Conservation (phyloP, 92 coral and sea anemone genomes). For the Meandrina meandrites region DNA sequence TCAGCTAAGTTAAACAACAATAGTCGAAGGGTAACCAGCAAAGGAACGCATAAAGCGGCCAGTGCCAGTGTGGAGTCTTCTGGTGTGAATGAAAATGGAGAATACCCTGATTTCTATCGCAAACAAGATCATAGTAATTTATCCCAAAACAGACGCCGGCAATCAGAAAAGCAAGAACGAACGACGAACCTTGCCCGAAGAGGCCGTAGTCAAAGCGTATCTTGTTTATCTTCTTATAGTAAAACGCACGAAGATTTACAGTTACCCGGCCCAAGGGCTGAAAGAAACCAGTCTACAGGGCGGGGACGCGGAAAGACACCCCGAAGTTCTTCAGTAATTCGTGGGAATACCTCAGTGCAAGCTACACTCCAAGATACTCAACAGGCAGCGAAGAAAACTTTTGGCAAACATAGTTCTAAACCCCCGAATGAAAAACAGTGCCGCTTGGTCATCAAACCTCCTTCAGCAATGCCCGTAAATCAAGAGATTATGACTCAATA, state of each 20-base stretch:
- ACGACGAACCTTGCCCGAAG: too few species aligned
- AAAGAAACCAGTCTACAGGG: too few species aligned
- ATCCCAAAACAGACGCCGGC: too few species aligned
- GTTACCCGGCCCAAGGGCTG: too few species aligned
- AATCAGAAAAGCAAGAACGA: too few species aligned
- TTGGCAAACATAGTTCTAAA: neutral
- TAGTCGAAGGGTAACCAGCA: neutral
- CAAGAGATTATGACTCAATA: constrained; percentile 8
- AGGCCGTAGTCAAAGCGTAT: too few species aligned
- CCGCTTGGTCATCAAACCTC: constrained; percentile 20
- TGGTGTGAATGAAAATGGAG: neutral
- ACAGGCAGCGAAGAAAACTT: neutral
- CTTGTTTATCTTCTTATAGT: too few species aligned
- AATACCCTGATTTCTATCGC: neutral
- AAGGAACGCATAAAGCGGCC: neutral
- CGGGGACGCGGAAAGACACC: too few species aligned
- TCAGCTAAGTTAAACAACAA: neutral
- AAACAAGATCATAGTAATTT: too few species aligned
- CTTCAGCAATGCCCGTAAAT: neutral
- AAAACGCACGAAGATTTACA: too few species aligned
- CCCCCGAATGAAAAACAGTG: neutral
- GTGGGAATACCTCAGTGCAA: neutral
- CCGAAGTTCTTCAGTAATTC: too few species aligned
- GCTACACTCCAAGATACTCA: neutral
- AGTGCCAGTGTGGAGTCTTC: neutral